A percentile compares a stretch with the other conserved stretches of the same genome.
Evolutionary conservation across 2,888 invertebrate genomes (phyloP).

Genomic region (Calameuta idolon): DNA sequence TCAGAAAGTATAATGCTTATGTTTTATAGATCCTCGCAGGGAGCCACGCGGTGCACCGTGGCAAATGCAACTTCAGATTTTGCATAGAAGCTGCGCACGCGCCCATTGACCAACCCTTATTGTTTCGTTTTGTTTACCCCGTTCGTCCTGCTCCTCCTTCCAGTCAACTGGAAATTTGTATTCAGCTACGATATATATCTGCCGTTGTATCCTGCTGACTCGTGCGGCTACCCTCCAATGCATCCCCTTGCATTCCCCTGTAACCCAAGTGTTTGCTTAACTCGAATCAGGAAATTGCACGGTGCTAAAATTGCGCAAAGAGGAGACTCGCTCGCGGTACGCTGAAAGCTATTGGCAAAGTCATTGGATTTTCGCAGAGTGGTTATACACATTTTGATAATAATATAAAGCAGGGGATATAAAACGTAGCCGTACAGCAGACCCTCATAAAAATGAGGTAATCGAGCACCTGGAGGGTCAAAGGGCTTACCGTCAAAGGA

Average conservation of each 20-base stretch:
- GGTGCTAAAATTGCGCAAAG: background rate
- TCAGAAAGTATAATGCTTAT: slow-evolving; percentile 58
- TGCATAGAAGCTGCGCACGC: slow-evolving; percentile 22
- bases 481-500: slow-evolving; percentile 2
- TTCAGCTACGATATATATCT: background rate
- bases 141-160: slow-evolving; percentile 13
- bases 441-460: background rate
- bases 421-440: background rate
- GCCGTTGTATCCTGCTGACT: background rate
- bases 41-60: slow-evolving; percentile 12
- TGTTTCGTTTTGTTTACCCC: slow-evolving; percentile 13
- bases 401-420: background rate
- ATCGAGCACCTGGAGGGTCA: background rate
- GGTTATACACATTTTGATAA: background rate
- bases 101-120: slow-evolving; percentile 20
- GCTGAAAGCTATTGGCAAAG: background rate
- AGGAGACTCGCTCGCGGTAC: background rate
- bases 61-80: slow-evolving; percentile 17
- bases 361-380: background rate
- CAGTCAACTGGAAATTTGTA: slow-evolving; percentile 17
- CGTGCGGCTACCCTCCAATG: background rate
- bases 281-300: background rate
- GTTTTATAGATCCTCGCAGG: slow-evolving; percentile 46
- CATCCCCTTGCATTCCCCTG: background rate
- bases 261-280: background rate